Percentiles rank a stretch among this genome's conserved stretches.
phyloP scores from a whole-genome alignment of 2,797 vertebrate genomes.

The Monodelphis domestica region DNA sequence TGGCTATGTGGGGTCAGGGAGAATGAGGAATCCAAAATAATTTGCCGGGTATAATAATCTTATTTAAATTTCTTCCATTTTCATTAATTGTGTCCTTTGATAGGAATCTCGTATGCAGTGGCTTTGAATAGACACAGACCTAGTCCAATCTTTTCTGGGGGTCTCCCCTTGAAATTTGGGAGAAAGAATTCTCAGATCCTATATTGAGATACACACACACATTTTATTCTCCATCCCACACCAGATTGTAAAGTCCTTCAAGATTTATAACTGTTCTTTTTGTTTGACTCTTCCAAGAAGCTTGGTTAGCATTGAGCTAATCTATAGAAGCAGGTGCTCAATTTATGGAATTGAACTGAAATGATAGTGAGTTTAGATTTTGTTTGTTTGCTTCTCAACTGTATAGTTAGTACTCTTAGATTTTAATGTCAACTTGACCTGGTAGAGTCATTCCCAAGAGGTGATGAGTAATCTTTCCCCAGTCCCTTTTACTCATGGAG shows the following conservation, averaged over 20 bases:
- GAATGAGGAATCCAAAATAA: not conserved
- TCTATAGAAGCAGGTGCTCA: not conserved
- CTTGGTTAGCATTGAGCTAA: not conserved
- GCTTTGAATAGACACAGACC: not conserved
- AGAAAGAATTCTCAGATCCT: not conserved
- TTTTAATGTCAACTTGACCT: slow-evolving; percentile 46
- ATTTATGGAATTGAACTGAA: not conserved
- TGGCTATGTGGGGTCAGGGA: not conserved
- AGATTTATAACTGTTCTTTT: not conserved
- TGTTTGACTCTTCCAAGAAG: not conserved
- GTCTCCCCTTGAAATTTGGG: not conserved
- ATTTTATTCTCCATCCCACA: not conserved
- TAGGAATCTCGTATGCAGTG: not conserved
- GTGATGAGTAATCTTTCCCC: slow-evolving; percentile 11
- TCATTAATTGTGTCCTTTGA: not conserved
- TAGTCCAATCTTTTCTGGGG: not conserved
- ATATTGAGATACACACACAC: not conserved
- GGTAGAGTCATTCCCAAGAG: not conserved
- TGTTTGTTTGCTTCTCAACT: slow-evolving; percentile 54
- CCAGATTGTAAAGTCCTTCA: not conserved
- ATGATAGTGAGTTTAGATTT: slow-evolving; percentile 20
- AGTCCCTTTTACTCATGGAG: slow-evolving; percentile 29
- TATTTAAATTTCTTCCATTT: not conserved
- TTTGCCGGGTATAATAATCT: not conserved
- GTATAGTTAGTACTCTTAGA: not conserved